phyloP scores from a whole-genome alignment of 2,797 vertebrate genomes.

The Gadopsis marmoratus region DNA sequence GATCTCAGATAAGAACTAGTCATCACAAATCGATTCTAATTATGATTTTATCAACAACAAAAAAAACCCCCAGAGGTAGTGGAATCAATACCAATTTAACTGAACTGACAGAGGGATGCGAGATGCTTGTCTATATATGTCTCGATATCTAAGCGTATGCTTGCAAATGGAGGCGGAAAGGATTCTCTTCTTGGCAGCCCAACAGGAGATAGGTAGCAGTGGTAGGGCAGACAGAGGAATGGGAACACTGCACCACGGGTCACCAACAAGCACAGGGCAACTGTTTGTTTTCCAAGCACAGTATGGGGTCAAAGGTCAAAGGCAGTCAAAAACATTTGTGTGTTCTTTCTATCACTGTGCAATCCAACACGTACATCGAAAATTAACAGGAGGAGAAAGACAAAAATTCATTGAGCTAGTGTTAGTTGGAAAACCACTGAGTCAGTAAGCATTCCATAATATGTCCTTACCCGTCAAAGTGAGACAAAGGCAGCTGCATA shows the following conservation, averaged over 20 bases:
- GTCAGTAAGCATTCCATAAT: background rate
- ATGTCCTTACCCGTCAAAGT: conserved; percentile 76
- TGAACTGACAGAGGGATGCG: conserved; percentile 14
- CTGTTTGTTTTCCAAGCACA: conserved; percentile 26
- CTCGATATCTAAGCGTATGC: background rate
- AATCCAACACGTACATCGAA: background rate
- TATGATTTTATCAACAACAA: conserved; percentile 30
- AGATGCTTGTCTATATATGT: conserved; percentile 5
- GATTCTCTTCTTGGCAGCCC: background rate
- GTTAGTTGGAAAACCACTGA: background rate
- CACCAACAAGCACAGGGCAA: conserved; percentile 14
- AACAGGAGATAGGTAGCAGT: conserved; percentile 20
- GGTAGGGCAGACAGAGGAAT: conserved; percentile 7
- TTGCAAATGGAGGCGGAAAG: background rate
- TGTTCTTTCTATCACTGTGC: background rate
- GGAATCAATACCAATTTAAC: conserved; percentile 48
- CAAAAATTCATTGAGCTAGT: background rate
- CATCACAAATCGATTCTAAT: conserved; percentile 36
- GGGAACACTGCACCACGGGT: conserved; percentile 11
- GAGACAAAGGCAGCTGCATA: conserved; percentile 72
- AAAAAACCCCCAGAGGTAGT: background rate
- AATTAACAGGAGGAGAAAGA: background rate
- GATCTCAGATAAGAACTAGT: conserved; percentile 24
- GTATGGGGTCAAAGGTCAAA: conserved; percentile 58
- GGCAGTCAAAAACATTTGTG: background rate